Base-by-base conservation (phyloP, 2,797 vertebrate species). In the Phalloptychus januarius region DNA sequence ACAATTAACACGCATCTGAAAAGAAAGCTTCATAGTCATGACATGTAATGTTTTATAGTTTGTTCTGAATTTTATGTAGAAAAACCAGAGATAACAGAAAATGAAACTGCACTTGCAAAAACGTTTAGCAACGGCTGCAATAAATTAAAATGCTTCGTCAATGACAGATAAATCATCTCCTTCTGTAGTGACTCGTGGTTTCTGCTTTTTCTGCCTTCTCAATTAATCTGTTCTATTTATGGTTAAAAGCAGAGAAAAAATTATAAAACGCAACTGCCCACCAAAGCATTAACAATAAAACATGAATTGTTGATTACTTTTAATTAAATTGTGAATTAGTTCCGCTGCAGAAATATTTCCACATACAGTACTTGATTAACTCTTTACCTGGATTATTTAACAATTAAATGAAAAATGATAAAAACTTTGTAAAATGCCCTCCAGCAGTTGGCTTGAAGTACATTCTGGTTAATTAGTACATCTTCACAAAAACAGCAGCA, bases 231-330 rank as follows among this genome's bases (percentile, higher is more conserved):
- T 45, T 15, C 12, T 16, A 25, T 28, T 70, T 8, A 45, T 3
- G 25, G 8, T 45, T 28, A 70, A 70, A 70, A 44, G 3, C 42
- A 70, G 42, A 70, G 25, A 7, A 28, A 69, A 69, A 45, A 45
- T 0, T 45, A 44, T 28, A 8, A 45, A 70, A 44, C 2, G 7
- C 40, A 44, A 44, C 12, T 28, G 40, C 40, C 38, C 25, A n/a
- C 25, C 11, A 7, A 15, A 44, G 10, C 40, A 44, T 70, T 15
- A 16, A 28, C 40, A 45, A 16, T 28, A 28, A 28, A 28, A 13
- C 40, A 45, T 70, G n/a, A 70, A 70, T 28, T n/a, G n/a, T 8
- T 44, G 67, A 70, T 70, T 70, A 44, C 38, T 23, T n/a, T 70
- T 44, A 44, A 70, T 16, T 16, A 44, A 69, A 44, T 23, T 25